A percentile compares a stretch with the other conserved stretches of the same genome.
These are phyloP conservation scores for Podotricha telesiphe DNA, from an alignment of 2,888 invertebrate species.

Conservation along the genomic window DNA sequence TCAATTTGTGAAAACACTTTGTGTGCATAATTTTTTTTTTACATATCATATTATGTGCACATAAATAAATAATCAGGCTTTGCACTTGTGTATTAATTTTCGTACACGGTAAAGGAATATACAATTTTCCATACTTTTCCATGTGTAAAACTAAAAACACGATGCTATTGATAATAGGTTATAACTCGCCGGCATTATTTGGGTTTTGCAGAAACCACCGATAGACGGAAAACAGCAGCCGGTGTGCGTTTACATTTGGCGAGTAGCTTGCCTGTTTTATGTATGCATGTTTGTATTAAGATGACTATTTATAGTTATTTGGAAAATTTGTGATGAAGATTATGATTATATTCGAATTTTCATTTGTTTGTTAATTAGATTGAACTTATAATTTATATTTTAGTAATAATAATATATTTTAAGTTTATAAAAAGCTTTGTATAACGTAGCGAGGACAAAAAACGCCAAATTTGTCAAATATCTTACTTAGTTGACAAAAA, in stretches of 20 bases:
- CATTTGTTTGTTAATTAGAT: too few relatives aligned
- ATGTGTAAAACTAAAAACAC: conserved; percentile 21
- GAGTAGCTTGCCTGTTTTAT: conserved; percentile 38
- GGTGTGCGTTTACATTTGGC: conserved; percentile 36
- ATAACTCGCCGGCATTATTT: conserved; percentile 50
- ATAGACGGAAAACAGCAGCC: conserved; percentile 63
- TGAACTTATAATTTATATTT: too few relatives aligned
- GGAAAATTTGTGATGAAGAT: background rate
- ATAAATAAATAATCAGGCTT: background rate
- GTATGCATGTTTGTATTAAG: conserved; percentile 7
- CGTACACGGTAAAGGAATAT: background rate
- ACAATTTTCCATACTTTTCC: conserved; percentile 30
- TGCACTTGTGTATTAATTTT: background rate
- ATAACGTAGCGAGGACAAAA: too few relatives aligned
- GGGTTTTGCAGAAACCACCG: conserved; percentile 57
- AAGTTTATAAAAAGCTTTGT: too few relatives aligned
- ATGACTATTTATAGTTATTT: conserved; percentile 31
- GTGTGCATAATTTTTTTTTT: too few relatives aligned
- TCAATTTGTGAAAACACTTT: too few relatives aligned
- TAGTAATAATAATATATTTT: too few relatives aligned
- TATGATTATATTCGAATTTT: background rate
- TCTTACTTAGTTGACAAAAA: too few relatives aligned
- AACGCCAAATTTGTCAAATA: too few relatives aligned
- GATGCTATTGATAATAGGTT: conserved; percentile 36
- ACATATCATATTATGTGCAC: too few relatives aligned